phyloP scores from a whole-genome alignment of 2,113 vertebrate genomes.

The Phalacrocorax brasilianus region DNA sequence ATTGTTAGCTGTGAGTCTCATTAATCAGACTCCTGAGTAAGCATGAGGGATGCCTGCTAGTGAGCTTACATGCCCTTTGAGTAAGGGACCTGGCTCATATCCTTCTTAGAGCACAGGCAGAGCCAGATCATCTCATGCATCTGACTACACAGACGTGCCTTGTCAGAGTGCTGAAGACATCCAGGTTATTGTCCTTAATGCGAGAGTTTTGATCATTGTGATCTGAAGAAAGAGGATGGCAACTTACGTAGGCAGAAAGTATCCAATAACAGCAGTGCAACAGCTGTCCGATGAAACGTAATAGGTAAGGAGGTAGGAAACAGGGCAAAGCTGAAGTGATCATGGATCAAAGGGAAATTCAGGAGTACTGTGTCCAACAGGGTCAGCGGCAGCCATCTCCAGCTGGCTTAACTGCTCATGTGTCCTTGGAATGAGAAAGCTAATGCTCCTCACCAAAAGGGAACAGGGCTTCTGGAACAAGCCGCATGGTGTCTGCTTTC shows the following conservation, averaged over 20 bases:
- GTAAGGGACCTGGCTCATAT: background rate
- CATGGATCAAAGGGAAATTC: background rate
- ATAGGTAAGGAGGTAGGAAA: background rate
- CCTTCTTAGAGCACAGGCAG: background rate
- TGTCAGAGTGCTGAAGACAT: background rate
- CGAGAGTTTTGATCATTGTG: background rate
- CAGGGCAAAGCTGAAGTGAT: background rate
- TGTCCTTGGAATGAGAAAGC: background rate
- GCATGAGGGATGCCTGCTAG: background rate
- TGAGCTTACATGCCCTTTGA: background rate
- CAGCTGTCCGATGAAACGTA: background rate
- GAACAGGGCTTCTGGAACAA: background rate
- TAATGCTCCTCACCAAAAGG: background rate
- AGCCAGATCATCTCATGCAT: background rate
- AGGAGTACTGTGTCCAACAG: background rate
- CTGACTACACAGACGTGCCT: background rate
- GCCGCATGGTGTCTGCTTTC: background rate
- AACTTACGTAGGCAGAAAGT: background rate
- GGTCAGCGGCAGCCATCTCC: background rate
- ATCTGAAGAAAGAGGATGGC: background rate
- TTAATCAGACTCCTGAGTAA: background rate
- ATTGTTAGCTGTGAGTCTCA: background rate
- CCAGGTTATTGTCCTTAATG: background rate
- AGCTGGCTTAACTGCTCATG: background rate
- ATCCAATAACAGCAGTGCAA: background rate